Base-by-base conservation (phyloP, 2,113 vertebrate species). In the Crypturellus undulatus region DNA sequence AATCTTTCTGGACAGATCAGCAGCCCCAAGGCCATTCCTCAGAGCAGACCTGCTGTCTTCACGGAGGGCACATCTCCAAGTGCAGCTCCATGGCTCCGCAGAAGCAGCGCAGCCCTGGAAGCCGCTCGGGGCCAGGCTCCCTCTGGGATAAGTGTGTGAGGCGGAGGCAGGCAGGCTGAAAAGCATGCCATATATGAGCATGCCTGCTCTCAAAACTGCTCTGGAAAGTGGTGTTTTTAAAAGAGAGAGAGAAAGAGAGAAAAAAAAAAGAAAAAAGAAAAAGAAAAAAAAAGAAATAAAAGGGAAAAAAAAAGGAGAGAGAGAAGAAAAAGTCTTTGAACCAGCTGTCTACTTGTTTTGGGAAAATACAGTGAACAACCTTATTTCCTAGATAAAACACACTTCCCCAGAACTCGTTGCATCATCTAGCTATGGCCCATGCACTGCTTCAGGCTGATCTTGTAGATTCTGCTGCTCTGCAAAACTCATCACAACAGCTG, bases 91-190 rank as follows among this genome's bases (percentile, higher is more conserved):
- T 51, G 47, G 40, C 32, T 47, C 22, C 2, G 1, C 15, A 49
- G 60, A 32, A 43, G 78, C 25, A 72, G 20, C 12, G 25, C 20
- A 30, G n/a, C n/a, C 77, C 30, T 25, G 59, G 21, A 67, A 67
- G 6, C 22, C 0, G 1, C 7, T 5, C 0, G 0, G 25, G 13
- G 11, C 34, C 26, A 16, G 24, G 8, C 1, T 56, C 3, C 18
- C 38, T 6, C 4, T 8, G 21, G 18, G 6, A 26, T 49, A 32
- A 21, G 40, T n/a, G 14, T 68, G 38, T 0, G 0, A 4, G 9
- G 36, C 1, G 0, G 54, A 62, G 72, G 40, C 12, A 0, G 0
- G 6, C 30, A 42, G 19, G 21, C 45, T 58, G 60, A 1, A 9
- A 30, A 67, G 4, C 38, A 7, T 73, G 38, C 14, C n/a, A 6